These are phyloP conservation scores for Podargus strigoides DNA, from an alignment of 2,797 vertebrate genomes.

Conservation along the genomic window DNA sequence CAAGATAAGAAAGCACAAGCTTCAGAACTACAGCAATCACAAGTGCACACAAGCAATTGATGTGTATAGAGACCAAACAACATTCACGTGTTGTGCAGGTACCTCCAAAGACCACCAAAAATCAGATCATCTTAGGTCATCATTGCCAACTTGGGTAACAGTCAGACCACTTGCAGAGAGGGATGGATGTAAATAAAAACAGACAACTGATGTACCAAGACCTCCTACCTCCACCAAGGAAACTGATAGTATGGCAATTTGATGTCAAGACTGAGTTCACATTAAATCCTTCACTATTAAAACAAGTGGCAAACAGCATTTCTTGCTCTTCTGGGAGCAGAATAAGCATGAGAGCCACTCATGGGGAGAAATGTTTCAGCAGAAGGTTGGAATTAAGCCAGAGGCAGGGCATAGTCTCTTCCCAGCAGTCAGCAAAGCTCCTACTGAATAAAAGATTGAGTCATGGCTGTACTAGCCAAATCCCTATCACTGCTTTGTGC, in stretches of 20 bases:
- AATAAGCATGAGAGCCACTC: background rate
- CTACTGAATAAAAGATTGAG: background rate
- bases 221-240: background rate
- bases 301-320: background rate
- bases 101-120: background rate
- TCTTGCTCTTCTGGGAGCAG: background rate
- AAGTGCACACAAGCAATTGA: background rate
- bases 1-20: background rate
- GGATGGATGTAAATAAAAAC: background rate
- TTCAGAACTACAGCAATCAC: background rate
- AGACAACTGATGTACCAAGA: background rate
- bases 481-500: background rate
- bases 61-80: background rate
- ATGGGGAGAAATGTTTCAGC: background rate
- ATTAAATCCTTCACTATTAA: background rate
- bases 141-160: background rate
- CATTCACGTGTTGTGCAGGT: background rate
- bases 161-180: background rate
- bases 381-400: background rate
- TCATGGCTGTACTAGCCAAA: background rate
- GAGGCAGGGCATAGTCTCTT: background rate
- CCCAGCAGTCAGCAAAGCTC: background rate
- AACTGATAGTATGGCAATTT: background rate
- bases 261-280: background rate
- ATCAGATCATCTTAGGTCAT: background rate